Percentiles rank a stretch among this genome's conserved stretches.
Conservation (phyloP, 2,113 vertebrate species). For the Perognathus longimembris region DNA sequence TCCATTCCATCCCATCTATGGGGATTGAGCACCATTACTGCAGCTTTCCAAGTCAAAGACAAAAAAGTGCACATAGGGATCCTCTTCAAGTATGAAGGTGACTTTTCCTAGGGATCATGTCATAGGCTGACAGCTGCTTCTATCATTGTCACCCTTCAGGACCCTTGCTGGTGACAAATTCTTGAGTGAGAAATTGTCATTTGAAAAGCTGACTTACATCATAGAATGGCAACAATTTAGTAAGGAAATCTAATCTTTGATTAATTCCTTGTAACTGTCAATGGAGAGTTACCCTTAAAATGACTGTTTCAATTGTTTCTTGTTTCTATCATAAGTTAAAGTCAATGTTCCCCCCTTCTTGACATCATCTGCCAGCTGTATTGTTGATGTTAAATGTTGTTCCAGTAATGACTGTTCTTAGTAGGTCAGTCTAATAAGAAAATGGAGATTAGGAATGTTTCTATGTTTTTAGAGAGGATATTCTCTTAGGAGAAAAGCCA, state of each 20-base stretch:
- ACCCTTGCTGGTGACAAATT: neutral
- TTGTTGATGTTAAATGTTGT: neutral
- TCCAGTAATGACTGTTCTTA: neutral
- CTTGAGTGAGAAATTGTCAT: neutral
- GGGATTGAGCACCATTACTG: neutral
- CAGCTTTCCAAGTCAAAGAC: neutral
- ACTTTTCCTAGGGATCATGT: neutral
- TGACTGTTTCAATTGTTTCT: neutral
- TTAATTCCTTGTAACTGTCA: neutral
- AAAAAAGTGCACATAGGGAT: fast-evolving
- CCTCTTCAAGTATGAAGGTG: neutral
- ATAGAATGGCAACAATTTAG: neutral
- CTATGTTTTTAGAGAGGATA: neutral
- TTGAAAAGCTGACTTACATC: neutral
- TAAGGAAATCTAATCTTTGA: slow-evolving; percentile 4
- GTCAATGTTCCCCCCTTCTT: neutral
- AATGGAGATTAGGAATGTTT: neutral
- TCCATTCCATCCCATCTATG: neutral
- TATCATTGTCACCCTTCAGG: neutral
- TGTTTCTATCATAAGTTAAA: slow-evolving; percentile 15
- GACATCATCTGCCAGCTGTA: neutral
- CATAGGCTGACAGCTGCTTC: neutral
- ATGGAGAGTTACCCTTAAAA: neutral
- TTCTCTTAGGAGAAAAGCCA: neutral
- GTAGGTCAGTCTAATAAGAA: neutral